Base-by-base conservation (phyloP, 2,888 invertebrate genomes). In the Synergus umbraculus region DNA sequence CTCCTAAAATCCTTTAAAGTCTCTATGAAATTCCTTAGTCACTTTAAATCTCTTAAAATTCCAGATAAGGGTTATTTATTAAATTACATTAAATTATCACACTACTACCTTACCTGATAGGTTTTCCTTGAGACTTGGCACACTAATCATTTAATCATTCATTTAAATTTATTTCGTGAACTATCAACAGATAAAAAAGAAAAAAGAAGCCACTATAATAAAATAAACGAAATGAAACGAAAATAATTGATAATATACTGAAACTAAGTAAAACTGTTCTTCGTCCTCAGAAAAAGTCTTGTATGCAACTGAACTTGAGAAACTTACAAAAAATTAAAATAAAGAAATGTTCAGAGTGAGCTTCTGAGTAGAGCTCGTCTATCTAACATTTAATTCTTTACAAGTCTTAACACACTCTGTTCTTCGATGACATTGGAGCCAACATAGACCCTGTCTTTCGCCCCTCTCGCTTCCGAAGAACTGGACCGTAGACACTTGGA, bases 401-500 rank as follows among this genome's bases (percentile, higher is more conserved):
- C 29, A 67, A 43, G 13, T 29, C 63, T 63, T 63, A 63, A 22
- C 5, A 13, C 13, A 63, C 63, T 63, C 29, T 29, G 78, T 79
- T 80, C 79, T 64, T 46, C 77, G 78, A 81, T 82, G 82, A 83
- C 83, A 84, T 81, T 77, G 78, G 81, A 83, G 81, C 81, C 78
- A 81, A 63, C 65, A 58, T 54, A 79, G 46, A 29, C 63, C 63
- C 76, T 79, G 63, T 69, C 76, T 85, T 84, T 83, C 78, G 86
- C 85, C 85, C 85, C 82, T 87, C 86, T 87, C 85, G 85, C 29
- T 82, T 73, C 82, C 79, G 58, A 80, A 81, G 84, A 86, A 88
- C 87, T 89, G 87, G 88, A 88, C 87, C 86, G 86, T 86, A 84
- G 76, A 84, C 54, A 43, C 67, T 65, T 60, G 83, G 83, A 82